phyloP scores from a whole-genome alignment of 2,797 vertebrate genomes.

The Pyrocephalus nanus region DNA sequence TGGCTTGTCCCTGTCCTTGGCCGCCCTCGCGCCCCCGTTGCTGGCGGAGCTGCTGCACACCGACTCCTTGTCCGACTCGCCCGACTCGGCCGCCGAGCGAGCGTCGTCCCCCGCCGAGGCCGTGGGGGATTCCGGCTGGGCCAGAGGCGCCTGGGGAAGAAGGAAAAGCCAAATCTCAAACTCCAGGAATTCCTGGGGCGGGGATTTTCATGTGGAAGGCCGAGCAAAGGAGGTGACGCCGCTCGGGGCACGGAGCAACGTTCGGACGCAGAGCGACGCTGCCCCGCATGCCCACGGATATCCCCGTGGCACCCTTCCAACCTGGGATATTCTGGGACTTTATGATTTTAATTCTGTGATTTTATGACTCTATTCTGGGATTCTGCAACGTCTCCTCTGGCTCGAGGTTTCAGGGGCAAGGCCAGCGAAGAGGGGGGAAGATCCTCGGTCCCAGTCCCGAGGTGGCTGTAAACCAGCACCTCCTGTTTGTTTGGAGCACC shows the following conservation, averaged over 20 bases:
- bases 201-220: neutral
- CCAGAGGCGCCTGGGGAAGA: constrained; percentile 84
- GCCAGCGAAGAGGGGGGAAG: too few relatives aligned
- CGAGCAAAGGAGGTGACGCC: accelerated
- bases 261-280: accelerated
- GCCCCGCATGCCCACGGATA: neutral
- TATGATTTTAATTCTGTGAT: too few relatives aligned
- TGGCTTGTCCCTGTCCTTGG: constrained; percentile 76
- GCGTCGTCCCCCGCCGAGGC: constrained; percentile 91
- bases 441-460: neutral
- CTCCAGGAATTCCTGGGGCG: accelerated
- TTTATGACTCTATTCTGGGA: neutral
- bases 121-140: constrained; percentile 94
- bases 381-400: neutral
- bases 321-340: neutral
- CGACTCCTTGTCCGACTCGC: constrained; percentile 96
- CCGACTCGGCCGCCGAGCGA: constrained; percentile 89
- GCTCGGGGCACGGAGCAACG: accelerated
- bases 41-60: constrained; percentile 94
- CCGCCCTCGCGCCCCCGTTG: constrained; percentile 82
- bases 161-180: neutral
- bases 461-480: neutral
- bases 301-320: neutral
- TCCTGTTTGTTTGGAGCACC: neutral
- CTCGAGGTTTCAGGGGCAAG: neutral